phyloP scores from a whole-genome alignment of 2,113 vertebrate genomes.

The Deroptyus accipitrinus region DNA sequence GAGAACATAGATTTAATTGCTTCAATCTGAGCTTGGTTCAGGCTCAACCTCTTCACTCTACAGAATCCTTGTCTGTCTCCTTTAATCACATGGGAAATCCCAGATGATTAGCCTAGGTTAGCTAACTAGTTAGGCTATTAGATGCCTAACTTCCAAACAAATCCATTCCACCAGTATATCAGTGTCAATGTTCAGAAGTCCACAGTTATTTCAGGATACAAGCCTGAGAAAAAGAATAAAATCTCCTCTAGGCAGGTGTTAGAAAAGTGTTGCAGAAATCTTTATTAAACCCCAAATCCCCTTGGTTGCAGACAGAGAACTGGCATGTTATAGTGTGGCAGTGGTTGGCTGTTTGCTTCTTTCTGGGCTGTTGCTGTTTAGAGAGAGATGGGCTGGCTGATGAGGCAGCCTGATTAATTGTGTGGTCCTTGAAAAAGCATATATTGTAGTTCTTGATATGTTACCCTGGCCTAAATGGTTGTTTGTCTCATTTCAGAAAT shows the following conservation, averaged over 20 bases:
- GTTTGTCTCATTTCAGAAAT: constrained; percentile 57
- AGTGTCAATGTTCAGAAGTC: background rate
- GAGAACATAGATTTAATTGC: background rate
- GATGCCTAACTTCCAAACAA: background rate
- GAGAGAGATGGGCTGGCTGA: background rate
- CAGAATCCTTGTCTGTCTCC: background rate
- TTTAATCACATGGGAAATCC: background rate
- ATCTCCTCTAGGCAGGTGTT: background rate
- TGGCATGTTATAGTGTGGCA: background rate
- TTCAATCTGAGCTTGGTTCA: background rate
- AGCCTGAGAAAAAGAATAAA: background rate
- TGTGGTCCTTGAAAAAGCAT: background rate
- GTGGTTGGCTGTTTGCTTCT: background rate
- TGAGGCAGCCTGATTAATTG: background rate
- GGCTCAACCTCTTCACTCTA: background rate
- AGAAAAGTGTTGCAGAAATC: background rate
- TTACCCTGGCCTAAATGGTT: background rate
- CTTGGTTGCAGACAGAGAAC: no score
- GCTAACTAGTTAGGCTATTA: background rate
- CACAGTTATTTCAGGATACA: background rate
- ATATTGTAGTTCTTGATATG: background rate
- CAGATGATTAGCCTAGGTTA: background rate
- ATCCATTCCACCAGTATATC: background rate
- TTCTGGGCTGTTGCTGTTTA: background rate
- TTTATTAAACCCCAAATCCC: background rate